Conservation (phyloP, 53 echinoderm and acorn worm species). For the Stichopus horrens region DNA sequence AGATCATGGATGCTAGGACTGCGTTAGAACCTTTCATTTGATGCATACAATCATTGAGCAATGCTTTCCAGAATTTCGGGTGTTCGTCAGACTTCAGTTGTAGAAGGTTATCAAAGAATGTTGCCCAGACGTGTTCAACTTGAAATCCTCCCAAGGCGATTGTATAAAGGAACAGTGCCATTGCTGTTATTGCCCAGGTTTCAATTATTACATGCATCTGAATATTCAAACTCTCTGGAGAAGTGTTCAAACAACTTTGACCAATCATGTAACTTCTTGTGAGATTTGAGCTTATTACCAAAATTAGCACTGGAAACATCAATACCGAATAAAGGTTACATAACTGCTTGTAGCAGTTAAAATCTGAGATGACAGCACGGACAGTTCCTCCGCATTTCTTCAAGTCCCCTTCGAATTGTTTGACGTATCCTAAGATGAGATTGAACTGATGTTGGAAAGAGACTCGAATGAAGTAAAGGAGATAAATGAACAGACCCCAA, state of each 20-base stretch:
- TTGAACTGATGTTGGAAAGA: neutral
- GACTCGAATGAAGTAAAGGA: slow-evolving; percentile 2
- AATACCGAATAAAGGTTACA: neutral
- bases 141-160: slow-evolving; percentile 4
- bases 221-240: neutral
- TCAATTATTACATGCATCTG: neutral
- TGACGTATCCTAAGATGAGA: neutral
- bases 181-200: neutral
- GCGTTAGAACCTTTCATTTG: neutral
- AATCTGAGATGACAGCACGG: neutral
- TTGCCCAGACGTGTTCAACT: neutral
- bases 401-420: neutral
- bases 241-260: neutral
- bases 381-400: neutral
- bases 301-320: neutral
- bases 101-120: neutral
- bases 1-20: neutral
- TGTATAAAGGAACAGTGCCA: neutral
- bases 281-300: neutral
- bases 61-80: neutral
- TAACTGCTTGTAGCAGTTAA: neutral
- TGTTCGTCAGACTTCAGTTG: neutral
- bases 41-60: neutral
- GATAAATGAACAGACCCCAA: neutral
- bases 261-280: neutral